Evolutionary conservation across 1,140 invertebrate species (phyloP), one percentile per base, ranked within the genome.

Genomic region (Tetranychus urticae): DNA sequence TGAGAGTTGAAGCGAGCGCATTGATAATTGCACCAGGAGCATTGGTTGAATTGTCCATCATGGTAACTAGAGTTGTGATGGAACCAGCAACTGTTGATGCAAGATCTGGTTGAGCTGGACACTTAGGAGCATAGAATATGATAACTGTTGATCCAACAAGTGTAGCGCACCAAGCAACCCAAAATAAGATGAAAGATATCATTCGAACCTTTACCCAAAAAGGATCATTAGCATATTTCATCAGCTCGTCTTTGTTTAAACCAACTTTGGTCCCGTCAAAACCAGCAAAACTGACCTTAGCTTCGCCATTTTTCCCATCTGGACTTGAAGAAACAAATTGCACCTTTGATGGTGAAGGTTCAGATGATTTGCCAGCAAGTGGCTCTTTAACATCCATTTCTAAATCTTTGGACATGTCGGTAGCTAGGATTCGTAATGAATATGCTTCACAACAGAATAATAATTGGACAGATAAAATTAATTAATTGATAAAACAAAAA

Each of bases 141-240:
- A 92, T 90, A 39, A 81, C 73, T 63, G 90, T 78, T 13, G 88
- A 85, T 35, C 84, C 85, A 45, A 79, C 79, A 47, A 92, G 71
- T 87, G 91, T 92, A 45, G 77, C 80, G 56, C 82, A 68, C 88
- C 88, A 93, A 42, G 85, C 68, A 14, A 82, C 63, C 88, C 88
- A 92, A 70, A 92, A 93, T 7, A 80, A 66, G 37, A 86, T 74
- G 69, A 92, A 92, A 58, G 91, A 78, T 64, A 81, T 76, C 85
- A 84, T 88, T 66, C 88, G 78, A 54, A 89, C 72, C 56, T 80
- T 79, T 37, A 90, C 78, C 88, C 88, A 93, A 70, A 89, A 90
- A 39, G 88, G 88, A 73, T 91, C 86, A 68, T 88, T 88, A 0
- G 85, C 86, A 61, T 71, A 74, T 72, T 88, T 88, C 83, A 91